Base-by-base conservation (phyloP, 2,113 vertebrate species). In the Oncorhynchus mykiss region DNA sequence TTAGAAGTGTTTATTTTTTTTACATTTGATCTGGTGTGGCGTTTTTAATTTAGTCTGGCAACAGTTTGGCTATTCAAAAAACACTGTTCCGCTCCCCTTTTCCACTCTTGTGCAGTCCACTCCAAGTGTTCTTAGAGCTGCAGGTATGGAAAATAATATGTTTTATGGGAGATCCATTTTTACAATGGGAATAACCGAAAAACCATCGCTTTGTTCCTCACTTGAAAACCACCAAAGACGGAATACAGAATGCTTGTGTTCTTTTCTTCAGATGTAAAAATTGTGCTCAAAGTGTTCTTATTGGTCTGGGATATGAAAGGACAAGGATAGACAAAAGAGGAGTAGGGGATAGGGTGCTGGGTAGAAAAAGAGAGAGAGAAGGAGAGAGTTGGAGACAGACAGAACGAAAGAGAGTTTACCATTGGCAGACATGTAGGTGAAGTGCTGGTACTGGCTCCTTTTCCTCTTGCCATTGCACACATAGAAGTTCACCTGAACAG, bases 401-500 rank as follows among this genome's bases (percentile, higher is more conserved):
- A 31, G 27, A 18, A 16, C 1, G 3, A 16, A 18, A 78, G 49
- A 62, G n/a, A 2, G 54, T 75, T 91, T 98, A 99, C 98, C 97
- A 77, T 96, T 96, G 78, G 95, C 93, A 78, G 98, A 96, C 80
- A 99, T 95, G 92, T 97, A 99, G 88, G 95, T 98, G 94, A 99
- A 99, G 85, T 91, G 94, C 84, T 99, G 97, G 90, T 91, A 95
- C 86, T 99, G 98, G 94, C 98, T 99, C 85, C 96, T 95, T 94
- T 99, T 99, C 86, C 98, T 93, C 90, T 99, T 99, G 82, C 98
- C 97, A 0, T 99, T 99, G 96, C 98, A 99, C 81, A 99, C 96
- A 16, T 98, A 99, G 93, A 98, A 99, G 90, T 95, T 97, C 75
- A 99, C 97, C 72, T 95, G 96, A 77, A 96, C 94, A 0, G 96